These are phyloP conservation scores for Polyploca ridens DNA, from an alignment of 2,888 invertebrate genomes.

Conservation along the genomic window DNA sequence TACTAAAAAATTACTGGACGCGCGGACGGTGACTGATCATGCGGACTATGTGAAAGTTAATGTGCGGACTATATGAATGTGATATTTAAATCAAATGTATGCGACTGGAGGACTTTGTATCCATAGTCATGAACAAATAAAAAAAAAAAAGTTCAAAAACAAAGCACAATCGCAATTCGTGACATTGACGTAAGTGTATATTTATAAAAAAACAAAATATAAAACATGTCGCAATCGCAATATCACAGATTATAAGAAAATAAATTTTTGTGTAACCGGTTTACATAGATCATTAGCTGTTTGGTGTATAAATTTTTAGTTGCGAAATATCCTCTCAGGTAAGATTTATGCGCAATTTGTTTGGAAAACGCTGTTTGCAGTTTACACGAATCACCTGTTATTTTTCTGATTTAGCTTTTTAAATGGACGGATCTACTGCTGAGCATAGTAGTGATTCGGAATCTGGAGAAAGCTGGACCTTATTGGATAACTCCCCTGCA, in stretches of 20 bases:
- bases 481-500: conserved; percentile 62
- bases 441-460: conserved; percentile 79
- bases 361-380: conserved; percentile 16
- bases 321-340: conserved; percentile 43
- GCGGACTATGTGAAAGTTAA: no score
- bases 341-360: conserved; percentile 32
- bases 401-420: conserved; percentile 31
- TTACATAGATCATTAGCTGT: conserved; percentile 24
- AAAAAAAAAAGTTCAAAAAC: no score
- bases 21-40: no score
- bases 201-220: conserved; percentile 54
- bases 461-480: conserved; percentile 81
- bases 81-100: no score
- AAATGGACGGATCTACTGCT: conserved; percentile 68
- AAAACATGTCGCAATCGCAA: conserved; percentile 53
- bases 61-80: no score
- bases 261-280: conserved; percentile 58
- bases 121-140: no score
- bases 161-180: conserved; percentile 46
- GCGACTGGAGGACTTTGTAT: no score
- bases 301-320: conserved; percentile 43
- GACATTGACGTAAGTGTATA: conserved; percentile 45
- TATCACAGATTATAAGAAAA: conserved; percentile 46
- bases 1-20: no score
- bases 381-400: conserved; percentile 6